Base-by-base conservation (phyloP, 2,888 invertebrate species). In the Athalia cordata region DNA sequence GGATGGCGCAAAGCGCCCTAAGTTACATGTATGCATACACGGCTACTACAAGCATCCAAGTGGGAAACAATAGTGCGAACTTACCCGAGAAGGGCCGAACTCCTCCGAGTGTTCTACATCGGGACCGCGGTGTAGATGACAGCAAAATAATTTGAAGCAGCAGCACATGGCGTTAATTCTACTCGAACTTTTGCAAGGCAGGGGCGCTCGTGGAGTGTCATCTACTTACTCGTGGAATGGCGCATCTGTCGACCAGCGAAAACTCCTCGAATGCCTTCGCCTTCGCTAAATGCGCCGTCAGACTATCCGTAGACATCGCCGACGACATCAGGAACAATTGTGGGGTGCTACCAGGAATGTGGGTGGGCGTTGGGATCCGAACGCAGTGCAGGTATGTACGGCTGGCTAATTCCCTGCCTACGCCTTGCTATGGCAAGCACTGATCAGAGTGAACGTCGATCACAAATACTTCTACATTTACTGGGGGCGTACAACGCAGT, bases 231-330 rank as follows among this genome's bases (percentile, higher is more conserved):
- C 78, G 78, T 47, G 79, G 67, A 45, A 70, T 49, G 5, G 82
- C 70, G 9, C 68, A 29, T 7, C 64, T n/a, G 59, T 82, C 82
- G 77, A 62, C 65, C 61, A 81, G 67, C 29, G n/a, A 52, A 67
- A 89, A 89, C 65, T 85, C 83, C 49, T 85, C 82, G 6, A 83
- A 79, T 49, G 89, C 89, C 15, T 87, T 85, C 45, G 62, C 68
- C 49, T 77, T 77, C 11, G 61, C 57, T 49, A 66, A 50, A 50
- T 57, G 61, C 29, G 62, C 64, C 29, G 29, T 62, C 29, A 75
- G 62, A 62, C 75, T 62, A 62, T 64, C 62, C 62, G 62, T 11
- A 50, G 61, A 62, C 49, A n/a, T 45, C 13, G 64, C 29, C 50
- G 11, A 62, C 50, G 15, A 29, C 29, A 29, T 43, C 64, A 62